A percentile compares a stretch with the other conserved stretches of the same genome.
Evolutionary conservation across 64 coral and sea anemone species (phyloP).

Genomic region (Exaiptasia diaphana): DNA sequence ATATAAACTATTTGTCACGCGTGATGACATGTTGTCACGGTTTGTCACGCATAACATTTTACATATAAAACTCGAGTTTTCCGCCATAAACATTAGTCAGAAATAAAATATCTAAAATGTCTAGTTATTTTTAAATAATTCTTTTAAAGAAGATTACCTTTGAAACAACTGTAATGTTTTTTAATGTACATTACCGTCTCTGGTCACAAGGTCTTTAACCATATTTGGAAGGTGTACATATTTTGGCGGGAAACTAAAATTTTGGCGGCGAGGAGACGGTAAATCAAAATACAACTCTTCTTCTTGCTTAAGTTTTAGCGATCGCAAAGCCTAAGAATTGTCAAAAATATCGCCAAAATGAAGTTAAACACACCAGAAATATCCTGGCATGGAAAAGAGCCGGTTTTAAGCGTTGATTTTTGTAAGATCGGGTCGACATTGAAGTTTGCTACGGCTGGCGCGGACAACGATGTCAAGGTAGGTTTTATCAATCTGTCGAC

Average conservation of each 20-base stretch:
- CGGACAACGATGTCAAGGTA: conserved; percentile 92
- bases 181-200: too few species aligned
- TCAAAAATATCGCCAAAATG: conserved; percentile 29
- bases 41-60: neutral
- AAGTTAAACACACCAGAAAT: conserved; percentile 90
- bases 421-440: conserved; percentile 60
- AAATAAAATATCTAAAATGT: too few species aligned
- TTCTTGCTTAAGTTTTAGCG: too few species aligned
- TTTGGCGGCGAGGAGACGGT: neutral
- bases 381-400: conserved; percentile 97
- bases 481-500: neutral
- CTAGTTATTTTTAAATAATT: too few species aligned
- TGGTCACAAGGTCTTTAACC: too few species aligned
- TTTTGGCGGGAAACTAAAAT: conserved; percentile 27
- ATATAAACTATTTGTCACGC: neutral
- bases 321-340: neutral
- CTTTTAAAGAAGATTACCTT: too few species aligned
- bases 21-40: neutral
- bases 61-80: too few species aligned
- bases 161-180: too few species aligned
- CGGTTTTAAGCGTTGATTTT: conserved; percentile 90
- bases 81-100: too few species aligned
- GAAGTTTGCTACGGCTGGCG: conserved; percentile 74
- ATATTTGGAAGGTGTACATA: neutral
- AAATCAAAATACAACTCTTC: too few species aligned